phyloP scores from a whole-genome alignment of 2,888 invertebrate genomes.

The Caenorhabditis afra region DNA sequence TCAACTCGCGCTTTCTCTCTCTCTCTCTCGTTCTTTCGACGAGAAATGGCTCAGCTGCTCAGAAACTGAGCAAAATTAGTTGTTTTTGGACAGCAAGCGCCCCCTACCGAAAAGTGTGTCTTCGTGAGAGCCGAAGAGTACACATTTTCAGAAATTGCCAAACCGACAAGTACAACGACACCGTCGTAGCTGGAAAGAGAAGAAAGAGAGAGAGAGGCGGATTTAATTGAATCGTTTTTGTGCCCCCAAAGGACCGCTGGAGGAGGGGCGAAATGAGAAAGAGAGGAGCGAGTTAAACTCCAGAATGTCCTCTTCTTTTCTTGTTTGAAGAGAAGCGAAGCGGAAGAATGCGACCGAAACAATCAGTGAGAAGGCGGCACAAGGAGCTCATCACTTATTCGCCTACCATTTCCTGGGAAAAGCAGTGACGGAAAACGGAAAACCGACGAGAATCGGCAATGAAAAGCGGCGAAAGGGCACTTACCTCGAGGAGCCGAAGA shows the following conservation, averaged over 20 bases:
- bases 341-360: constrained; percentile 48
- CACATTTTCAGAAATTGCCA: constrained; percentile 4
- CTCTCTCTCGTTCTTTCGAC: no score
- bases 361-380: constrained; percentile 43
- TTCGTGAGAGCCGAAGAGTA: not conserved
- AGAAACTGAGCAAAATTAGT: constrained; percentile 20
- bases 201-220: not conserved
- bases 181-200: not conserved
- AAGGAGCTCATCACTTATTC: constrained; percentile 55
- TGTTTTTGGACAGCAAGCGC: constrained; percentile 12
- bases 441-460: constrained; percentile 2
- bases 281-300: constrained; percentile 37
- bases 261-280: not conserved
- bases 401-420: constrained; percentile 57
- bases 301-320: constrained; percentile 22
- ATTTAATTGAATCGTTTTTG: constrained; percentile 48
- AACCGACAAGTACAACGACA: no score
- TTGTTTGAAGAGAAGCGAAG: constrained; percentile 28
- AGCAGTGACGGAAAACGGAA: constrained; percentile 14
- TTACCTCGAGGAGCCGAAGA: constrained; percentile 27
- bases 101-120: constrained; percentile 1
- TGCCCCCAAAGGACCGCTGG: constrained; percentile 39
- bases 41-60: constrained; percentile 31
- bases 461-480: not conserved
- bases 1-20: no score